Base-by-base conservation (phyloP, 2,113 vertebrate species). In the Thalassoma bifasciatum region DNA sequence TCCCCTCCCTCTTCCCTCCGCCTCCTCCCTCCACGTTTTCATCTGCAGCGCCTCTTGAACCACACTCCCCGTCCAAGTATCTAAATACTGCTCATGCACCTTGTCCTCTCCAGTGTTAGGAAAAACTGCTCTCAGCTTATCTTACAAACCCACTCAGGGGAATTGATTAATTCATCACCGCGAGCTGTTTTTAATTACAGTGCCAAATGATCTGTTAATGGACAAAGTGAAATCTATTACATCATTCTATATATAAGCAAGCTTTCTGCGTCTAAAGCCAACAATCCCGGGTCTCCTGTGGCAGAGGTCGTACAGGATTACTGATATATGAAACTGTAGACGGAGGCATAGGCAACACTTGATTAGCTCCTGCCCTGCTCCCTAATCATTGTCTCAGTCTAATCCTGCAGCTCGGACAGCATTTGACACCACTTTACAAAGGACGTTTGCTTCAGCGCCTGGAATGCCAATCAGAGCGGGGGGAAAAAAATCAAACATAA, bases 151-250 rank as follows among this genome's bases (percentile, higher is more conserved):
- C 56, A 72, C 83, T 78, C 60, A 1, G 63, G 74, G 72, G 84
- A 87, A 91, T 87, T 90, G 89, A 92, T 92, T 88, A 77, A 90
- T 91, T 91, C 86, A 86, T 84, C 79, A 79, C 77, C 62, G 72
- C 21, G 59, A 92, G 86, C 86, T 92, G 85, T 90, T 92, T 92
- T 92, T 93, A 93, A 93, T 93, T 92, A 93, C 91, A 90, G 68
- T 88, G 92, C 92, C 88, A 91, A 92, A 91, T 89, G 84, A 93
- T 91, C 90, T 91, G 89, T 84, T 92, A 92, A 90, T 91, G 83
- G 86, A 91, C 84, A 84, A 86, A 90, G 82, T 88, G 81, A 89
- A 92, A 92, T 89, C 81, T 91, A 80, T 89, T 88, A 78, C 84
- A 87, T 90, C 64, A 68, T 90, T 81, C 83, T 79, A 85, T 85